A percentile compares a stretch with the other conserved stretches of the same genome.
Evolutionary conservation across 1,140 invertebrate genomes (phyloP).

Genomic region (Fopius arisanus): DNA sequence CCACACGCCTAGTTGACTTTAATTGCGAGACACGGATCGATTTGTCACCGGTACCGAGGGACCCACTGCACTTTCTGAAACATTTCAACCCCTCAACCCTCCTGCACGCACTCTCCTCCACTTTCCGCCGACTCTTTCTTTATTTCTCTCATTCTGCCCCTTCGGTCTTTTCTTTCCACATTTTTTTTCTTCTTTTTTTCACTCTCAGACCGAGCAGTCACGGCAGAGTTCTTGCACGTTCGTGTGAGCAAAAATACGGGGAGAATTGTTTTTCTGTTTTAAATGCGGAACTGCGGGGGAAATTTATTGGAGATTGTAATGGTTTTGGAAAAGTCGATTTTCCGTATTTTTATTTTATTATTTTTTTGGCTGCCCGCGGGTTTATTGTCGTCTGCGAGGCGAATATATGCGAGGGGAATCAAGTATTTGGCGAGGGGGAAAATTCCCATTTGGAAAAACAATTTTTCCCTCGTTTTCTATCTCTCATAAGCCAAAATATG

Average conservation of each 20-base stretch:
- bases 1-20: constrained; percentile 49
- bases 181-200: too few relatives aligned
- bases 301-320: too few relatives aligned
- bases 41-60: constrained; percentile 52
- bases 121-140: constrained; percentile 9
- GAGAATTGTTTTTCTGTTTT: not conserved
- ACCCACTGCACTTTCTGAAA: constrained; percentile 24
- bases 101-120: constrained; percentile 40
- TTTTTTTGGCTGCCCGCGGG: too few relatives aligned
- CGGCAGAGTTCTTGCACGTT: not conserved
- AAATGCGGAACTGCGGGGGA: too few relatives aligned
- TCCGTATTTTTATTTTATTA: too few relatives aligned
- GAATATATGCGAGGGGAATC: too few relatives aligned
- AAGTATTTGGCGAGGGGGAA: too few relatives aligned
- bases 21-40: constrained; percentile 60
- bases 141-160: constrained; percentile 12
- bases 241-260: not conserved
- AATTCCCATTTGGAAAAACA: too few relatives aligned
- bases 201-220: not conserved
- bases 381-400: too few relatives aligned
- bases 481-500: too few relatives aligned
- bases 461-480: too few relatives aligned
- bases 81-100: constrained; percentile 4
- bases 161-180: not conserved
- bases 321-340: too few relatives aligned